Conservation (phyloP, 2,113 vertebrate genomes). For the Odontophorus gujanensis region DNA sequence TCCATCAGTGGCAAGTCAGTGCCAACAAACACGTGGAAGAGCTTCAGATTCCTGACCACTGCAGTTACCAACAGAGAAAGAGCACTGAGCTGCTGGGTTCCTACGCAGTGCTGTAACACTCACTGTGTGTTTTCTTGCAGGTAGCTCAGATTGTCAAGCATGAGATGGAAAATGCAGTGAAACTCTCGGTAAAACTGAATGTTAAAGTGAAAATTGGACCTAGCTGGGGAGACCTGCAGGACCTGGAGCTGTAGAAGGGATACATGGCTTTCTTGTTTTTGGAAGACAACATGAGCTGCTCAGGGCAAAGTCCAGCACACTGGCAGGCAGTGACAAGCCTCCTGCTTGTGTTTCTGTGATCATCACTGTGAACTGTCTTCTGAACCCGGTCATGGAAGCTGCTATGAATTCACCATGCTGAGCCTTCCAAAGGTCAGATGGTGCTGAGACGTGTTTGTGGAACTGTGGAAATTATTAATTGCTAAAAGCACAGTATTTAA, state of each 20-base stretch:
- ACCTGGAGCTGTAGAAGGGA: constrained; percentile 81
- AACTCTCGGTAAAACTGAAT: constrained; percentile 88
- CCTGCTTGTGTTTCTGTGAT: fast-evolving
- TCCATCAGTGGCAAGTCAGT: fast-evolving
- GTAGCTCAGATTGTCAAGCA: constrained; percentile 94
- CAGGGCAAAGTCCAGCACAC: neutral
- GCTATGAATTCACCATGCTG: neutral
- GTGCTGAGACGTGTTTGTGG: neutral
- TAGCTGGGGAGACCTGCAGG: constrained; percentile 93
- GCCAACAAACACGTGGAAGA: neutral
- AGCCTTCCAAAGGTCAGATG: neutral
- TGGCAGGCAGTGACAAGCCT: neutral
- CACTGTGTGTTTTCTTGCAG: constrained; percentile 69
- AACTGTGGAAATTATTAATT: neutral
- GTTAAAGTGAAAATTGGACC: constrained; percentile 91
- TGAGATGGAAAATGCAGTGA: constrained; percentile 92
- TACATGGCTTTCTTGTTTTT: fast-evolving
- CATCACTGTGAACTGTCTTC: neutral
- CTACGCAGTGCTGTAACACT: neutral
- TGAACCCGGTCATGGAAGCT: neutral
- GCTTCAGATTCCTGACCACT: neutral
- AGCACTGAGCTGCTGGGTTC: fast-evolving
- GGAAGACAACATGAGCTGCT: fast-evolving
- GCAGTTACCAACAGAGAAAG: neutral
- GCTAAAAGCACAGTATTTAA: constrained; percentile 14